Conservation (phyloP, 2,113 vertebrate genomes). For the Alexandromys fortis region DNA sequence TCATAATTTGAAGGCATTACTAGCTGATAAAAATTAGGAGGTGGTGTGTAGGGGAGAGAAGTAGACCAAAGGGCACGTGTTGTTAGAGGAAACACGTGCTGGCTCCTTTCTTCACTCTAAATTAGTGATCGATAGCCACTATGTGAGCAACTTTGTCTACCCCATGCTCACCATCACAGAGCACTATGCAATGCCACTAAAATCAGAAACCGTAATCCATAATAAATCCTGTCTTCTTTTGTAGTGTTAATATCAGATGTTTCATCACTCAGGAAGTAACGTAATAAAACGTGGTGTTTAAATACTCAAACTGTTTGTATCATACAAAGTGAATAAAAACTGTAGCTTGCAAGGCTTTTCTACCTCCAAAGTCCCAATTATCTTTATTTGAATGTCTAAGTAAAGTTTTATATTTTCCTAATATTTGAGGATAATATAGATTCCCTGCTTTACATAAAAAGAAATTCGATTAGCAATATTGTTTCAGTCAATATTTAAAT, state of each 20-base stretch:
- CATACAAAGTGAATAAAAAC: not conserved
- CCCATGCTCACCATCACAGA: not conserved
- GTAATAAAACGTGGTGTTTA: not conserved
- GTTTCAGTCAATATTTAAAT: not conserved
- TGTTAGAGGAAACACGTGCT: too few relatives aligned
- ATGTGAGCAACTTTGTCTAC: too few relatives aligned
- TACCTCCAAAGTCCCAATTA: not conserved
- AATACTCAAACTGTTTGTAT: not conserved
- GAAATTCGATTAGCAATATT: not conserved
- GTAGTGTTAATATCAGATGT: not conserved
- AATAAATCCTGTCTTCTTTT: not conserved
- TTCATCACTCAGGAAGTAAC: not conserved
- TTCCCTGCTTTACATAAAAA: not conserved
- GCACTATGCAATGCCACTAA: not conserved
- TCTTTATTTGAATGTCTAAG: not conserved
- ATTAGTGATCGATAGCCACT: too few relatives aligned
- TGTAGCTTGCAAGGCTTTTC: too few relatives aligned
- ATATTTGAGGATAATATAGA: not conserved
- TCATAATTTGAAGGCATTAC: not conserved
- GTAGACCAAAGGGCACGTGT: too few relatives aligned
- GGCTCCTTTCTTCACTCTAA: not conserved
- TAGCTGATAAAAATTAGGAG: too few relatives aligned
- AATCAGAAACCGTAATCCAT: not conserved
- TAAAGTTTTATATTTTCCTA: not conserved
- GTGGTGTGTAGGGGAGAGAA: not conserved